phyloP scores from a whole-genome alignment of 2,797 vertebrate genomes.

The Anguilla megastoma region DNA sequence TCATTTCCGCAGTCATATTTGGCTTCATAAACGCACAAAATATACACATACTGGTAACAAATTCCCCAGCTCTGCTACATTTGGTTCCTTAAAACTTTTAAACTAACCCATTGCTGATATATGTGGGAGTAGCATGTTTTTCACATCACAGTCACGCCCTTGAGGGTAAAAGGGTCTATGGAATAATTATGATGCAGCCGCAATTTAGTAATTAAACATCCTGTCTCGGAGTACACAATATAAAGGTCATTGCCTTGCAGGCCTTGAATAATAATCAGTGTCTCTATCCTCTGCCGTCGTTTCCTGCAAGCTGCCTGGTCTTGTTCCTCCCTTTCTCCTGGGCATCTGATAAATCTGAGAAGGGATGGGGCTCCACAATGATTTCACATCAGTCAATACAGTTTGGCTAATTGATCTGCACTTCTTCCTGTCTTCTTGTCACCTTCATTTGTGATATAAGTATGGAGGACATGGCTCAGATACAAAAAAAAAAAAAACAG shows the following conservation, averaged over 20 bases:
- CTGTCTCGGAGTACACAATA: slow-evolving; percentile 40
- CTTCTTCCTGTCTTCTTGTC: slow-evolving; percentile 30
- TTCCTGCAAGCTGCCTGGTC: slow-evolving; percentile 8
- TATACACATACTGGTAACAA: neutral
- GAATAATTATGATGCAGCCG: slow-evolving; percentile 48
- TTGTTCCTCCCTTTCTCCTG: slow-evolving; percentile 11
- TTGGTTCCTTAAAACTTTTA: neutral
- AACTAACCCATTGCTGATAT: neutral
- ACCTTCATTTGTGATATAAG: slow-evolving; percentile 20
- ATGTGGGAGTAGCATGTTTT: neutral
- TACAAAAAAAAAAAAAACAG: neutral
- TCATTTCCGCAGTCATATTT: neutral
- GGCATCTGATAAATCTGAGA: slow-evolving; percentile 9
- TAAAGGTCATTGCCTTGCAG: slow-evolving; percentile 48
- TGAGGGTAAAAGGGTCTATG: slow-evolving; percentile 36
- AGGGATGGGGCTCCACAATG: neutral
- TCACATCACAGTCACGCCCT: slow-evolving; percentile 20
- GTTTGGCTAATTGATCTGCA: slow-evolving; percentile 37
- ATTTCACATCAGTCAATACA: slow-evolving; percentile 23
- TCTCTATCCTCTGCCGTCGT: slow-evolving; percentile 25
- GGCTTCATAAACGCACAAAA: neutral
- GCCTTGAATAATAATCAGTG: slow-evolving; percentile 51
- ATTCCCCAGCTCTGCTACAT: neutral
- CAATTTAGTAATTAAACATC: slow-evolving; percentile 48
- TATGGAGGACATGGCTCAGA: neutral